Conservation (phyloP, 2,888 invertebrate genomes). For the Metalampra italica region DNA sequence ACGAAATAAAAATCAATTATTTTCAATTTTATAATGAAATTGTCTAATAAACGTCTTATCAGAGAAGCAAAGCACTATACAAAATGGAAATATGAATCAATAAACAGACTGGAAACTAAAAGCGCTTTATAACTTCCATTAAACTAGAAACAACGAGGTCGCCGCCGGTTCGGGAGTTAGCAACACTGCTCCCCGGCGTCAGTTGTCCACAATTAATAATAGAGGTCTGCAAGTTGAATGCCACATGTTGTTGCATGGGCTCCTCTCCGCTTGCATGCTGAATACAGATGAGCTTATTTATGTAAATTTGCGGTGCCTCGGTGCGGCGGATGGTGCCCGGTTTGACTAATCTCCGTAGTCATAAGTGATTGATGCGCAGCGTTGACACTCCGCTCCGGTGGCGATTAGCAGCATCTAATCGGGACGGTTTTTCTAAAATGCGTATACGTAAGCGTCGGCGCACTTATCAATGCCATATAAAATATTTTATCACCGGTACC, state of each 20-base stretch:
- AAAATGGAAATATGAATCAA: slow-evolving; percentile 37
- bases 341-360: slow-evolving; percentile 7
- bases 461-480: slow-evolving; percentile 5
- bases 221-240: slow-evolving; percentile 70
- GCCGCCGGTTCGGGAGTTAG: slow-evolving; percentile 27
- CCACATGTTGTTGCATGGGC: slow-evolving; percentile 73
- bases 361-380: slow-evolving; percentile 10
- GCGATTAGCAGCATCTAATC: slow-evolving; percentile 1
- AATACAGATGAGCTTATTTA: slow-evolving; percentile 15
- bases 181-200: slow-evolving; percentile 44
- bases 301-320: slow-evolving; percentile 17
- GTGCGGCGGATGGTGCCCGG: slow-evolving; percentile 46
- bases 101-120: slow-evolving; percentile 35
- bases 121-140: slow-evolving; percentile 46
- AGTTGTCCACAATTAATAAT: slow-evolving; percentile 73
- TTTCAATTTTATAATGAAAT: slow-evolving; percentile 18
- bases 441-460: not conserved
- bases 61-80: slow-evolving; percentile 1
- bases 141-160: slow-evolving; percentile 50
- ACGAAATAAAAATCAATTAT: slow-evolving; percentile 10
- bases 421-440: not conserved
- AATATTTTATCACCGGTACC: slow-evolving; percentile 5
- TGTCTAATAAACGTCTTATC: not conserved
- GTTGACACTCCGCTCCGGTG: slow-evolving; percentile 7
- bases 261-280: slow-evolving; percentile 51